phyloP scores from a whole-genome alignment of 2,888 invertebrate species.

The Chorisops tibialis region DNA sequence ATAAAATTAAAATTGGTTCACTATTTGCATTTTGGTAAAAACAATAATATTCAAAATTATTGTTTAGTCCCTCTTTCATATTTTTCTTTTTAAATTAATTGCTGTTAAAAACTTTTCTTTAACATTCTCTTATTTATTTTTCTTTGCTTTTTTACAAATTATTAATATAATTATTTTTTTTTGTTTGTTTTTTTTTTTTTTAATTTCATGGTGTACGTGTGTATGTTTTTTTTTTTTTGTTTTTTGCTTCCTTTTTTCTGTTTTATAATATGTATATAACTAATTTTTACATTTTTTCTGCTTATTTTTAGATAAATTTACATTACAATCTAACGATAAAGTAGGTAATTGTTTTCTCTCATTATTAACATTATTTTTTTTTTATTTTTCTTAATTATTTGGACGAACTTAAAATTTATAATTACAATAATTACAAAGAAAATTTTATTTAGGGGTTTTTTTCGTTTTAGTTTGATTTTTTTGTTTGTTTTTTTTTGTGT shows the following conservation, averaged over 20 bases:
- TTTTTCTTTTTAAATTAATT: constrained; percentile 1
- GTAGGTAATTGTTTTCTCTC: constrained; percentile 18
- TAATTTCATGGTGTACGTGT: constrained; percentile 10
- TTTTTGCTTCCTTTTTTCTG: not conserved
- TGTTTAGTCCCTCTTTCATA: too few species aligned
- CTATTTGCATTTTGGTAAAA: constrained; percentile 16
- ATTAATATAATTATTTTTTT: constrained; percentile 19
- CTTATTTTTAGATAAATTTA: constrained; percentile 4
- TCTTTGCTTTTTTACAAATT: constrained; percentile 25
- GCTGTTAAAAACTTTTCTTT: constrained; percentile 25
- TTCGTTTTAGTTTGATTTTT: constrained; percentile 11
- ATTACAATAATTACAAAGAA: constrained; percentile 19
- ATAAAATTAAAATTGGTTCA: constrained; percentile 13
- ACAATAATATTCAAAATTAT: not conserved
- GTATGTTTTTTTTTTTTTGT: constrained; percentile 13
- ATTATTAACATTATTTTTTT: constrained; percentile 2
- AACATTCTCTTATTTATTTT: constrained; percentile 27
- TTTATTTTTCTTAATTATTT: constrained; percentile 23
- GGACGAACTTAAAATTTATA: constrained; percentile 32
- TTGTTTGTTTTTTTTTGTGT: constrained; percentile 5
- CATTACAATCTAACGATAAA: constrained; percentile 18
- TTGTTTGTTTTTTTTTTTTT: constrained; percentile 22
- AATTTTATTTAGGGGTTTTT: constrained; percentile 6
- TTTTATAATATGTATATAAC: not conserved
- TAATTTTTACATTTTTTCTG: not conserved